These are phyloP conservation scores for Neomorphus geoffroyi DNA, from an alignment of 2,797 vertebrate species.

Conservation along the genomic window DNA sequence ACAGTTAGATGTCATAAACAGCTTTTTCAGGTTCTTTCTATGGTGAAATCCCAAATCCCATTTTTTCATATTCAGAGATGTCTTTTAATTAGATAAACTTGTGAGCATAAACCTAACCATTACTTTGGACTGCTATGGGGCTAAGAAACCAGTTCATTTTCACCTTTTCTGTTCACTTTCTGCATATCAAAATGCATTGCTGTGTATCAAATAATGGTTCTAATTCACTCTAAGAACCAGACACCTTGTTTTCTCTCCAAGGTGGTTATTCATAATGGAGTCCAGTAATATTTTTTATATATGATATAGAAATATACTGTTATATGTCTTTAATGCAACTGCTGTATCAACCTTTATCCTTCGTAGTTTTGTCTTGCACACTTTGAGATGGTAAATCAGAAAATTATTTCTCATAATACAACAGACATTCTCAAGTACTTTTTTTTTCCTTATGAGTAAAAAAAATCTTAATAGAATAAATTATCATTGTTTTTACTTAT, in stretches of 20 bases:
- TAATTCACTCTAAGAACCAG: background rate
- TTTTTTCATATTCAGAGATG: background rate
- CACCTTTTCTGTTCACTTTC: background rate
- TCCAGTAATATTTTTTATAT: background rate
- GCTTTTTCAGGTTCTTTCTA: background rate
- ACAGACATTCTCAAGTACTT: background rate
- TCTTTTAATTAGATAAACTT: background rate
- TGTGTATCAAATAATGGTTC: background rate
- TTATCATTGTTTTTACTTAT: background rate
- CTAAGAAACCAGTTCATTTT: background rate
- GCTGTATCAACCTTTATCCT: background rate
- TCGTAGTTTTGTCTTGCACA: background rate
- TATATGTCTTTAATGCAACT: background rate
- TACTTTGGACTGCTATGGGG: background rate
- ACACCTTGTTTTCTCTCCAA: background rate
- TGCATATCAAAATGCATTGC: background rate
- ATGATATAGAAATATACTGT: background rate
- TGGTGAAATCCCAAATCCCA: background rate
- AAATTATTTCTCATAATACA: background rate
- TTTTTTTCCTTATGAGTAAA: background rate
- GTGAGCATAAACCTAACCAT: background rate
- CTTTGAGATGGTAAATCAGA: background rate
- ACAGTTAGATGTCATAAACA: background rate
- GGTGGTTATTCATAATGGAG: background rate
- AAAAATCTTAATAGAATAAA: background rate